Evolutionary conservation across 53 echinoderm and acorn worm genomes (phyloP).

Genomic region (Arbacia lixula): DNA sequence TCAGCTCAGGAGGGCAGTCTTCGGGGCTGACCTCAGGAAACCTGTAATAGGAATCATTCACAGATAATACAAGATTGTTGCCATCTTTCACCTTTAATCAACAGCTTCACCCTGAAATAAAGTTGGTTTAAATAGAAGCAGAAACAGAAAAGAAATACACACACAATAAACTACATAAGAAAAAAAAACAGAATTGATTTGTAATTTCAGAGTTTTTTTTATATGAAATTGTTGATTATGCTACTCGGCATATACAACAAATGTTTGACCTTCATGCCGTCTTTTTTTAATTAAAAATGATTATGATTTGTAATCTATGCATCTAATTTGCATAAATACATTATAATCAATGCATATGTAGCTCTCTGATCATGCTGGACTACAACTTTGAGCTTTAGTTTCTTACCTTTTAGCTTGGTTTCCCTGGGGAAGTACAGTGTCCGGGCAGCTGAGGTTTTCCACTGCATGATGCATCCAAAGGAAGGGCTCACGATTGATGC

Average conservation of each 20-base stretch:
- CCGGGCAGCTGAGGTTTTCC: conserved; percentile 31
- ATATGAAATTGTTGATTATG: too few relatives aligned
- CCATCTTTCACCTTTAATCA: not conserved
- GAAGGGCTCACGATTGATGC: conserved; percentile 21
- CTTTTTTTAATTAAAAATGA: too few relatives aligned
- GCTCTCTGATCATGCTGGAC: too few relatives aligned
- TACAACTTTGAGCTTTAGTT: too few relatives aligned
- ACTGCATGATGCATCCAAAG: conserved; percentile 34
- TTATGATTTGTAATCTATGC: too few relatives aligned
- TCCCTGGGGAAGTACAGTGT: conserved; percentile 36
- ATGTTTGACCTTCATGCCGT: too few relatives aligned
- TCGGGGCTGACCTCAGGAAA: conserved; percentile 35
- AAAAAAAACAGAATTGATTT: not conserved
- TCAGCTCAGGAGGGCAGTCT: conserved; percentile 5
- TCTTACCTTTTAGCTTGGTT: conserved; percentile 38
- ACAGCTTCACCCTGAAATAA: too few relatives aligned
- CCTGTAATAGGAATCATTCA: conserved; percentile 1
- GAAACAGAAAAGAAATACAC: not conserved
- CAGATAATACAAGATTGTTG: not conserved
- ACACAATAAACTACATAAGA: not conserved
- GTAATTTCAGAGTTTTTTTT: too few relatives aligned
- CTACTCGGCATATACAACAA: too few relatives aligned
- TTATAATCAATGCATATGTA: too few relatives aligned
- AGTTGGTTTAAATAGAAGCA: too few relatives aligned
- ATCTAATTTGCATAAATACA: too few relatives aligned